These are phyloP conservation scores for Cremastinae sp. DNA, from an alignment of 2,888 invertebrate genomes.

Conservation along the genomic window DNA sequence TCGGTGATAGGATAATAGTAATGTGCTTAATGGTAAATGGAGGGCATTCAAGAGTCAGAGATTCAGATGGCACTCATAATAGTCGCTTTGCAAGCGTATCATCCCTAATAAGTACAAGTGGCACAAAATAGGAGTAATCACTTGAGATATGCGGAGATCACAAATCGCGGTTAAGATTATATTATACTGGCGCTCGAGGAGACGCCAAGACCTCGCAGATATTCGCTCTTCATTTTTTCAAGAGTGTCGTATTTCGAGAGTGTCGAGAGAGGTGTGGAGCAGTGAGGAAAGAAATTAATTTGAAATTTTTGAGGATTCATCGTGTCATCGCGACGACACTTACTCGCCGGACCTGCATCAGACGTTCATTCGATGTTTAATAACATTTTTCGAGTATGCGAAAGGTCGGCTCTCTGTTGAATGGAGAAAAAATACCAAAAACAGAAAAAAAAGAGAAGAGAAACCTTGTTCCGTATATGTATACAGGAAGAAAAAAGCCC, in stretches of 20 bases:
- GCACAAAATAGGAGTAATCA: conserved; percentile 80
- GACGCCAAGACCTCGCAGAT: no score
- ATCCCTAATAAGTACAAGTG: conserved; percentile 80
- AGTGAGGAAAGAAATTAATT: no score
- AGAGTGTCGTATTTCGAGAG: no score
- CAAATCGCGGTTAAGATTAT: conserved; percentile 61
- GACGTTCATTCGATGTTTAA: no score
- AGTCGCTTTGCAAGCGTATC: conserved; percentile 76
- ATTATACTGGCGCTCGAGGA: conserved; percentile 68
- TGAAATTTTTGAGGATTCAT: no score
- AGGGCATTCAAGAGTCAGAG: conserved; percentile 79
- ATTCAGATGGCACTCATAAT: conserved; percentile 80
- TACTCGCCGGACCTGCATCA: neutral
- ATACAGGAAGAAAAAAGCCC: conserved; percentile 25
- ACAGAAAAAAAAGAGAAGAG: neutral
- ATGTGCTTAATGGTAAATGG: conserved; percentile 80
- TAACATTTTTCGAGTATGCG: no score
- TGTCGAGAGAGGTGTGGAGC: no score
- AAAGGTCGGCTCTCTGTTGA: no score
- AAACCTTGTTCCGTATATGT: neutral
- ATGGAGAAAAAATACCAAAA: neutral
- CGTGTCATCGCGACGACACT: no score
- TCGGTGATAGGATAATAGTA: conserved; percentile 80
- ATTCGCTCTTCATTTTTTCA: no score
- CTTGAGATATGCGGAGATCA: conserved; percentile 65